Evolutionary conservation across 2,888 invertebrate species (phyloP).

Genomic region (Conus canariensis): DNA sequence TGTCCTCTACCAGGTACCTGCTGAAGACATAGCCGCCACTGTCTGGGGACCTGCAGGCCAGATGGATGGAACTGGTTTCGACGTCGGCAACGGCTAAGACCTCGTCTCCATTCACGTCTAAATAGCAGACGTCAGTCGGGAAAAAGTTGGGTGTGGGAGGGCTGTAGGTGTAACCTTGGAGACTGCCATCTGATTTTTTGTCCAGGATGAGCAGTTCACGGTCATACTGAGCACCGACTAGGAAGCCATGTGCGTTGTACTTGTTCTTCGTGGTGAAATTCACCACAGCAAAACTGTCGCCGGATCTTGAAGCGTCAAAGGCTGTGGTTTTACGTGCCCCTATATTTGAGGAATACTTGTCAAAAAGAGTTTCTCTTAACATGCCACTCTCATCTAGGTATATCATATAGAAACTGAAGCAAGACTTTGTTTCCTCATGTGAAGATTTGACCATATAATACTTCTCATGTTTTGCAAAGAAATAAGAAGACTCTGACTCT

Average conservation of each 20-base stretch:
- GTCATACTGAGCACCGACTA: background rate
- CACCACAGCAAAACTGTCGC: background rate
- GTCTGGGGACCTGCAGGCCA: background rate
- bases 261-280: background rate
- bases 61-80: slow-evolving; percentile 7
- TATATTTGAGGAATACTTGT: background rate
- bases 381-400: background rate
- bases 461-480: slow-evolving; percentile 3
- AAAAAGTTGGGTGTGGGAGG: background rate
- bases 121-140: slow-evolving; percentile 18
- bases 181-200: background rate
- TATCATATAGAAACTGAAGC: background rate
- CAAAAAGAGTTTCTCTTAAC: background rate
- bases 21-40: background rate
- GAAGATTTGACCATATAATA: background rate
- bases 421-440: background rate
- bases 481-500: background rate
- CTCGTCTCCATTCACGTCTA: background rate
- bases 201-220: background rate
- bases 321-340: background rate
- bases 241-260: background rate
- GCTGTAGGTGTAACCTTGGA: background rate
- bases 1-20: slow-evolving; percentile 1
- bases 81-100: slow-evolving; percentile 5
- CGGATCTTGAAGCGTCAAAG: background rate